Conservation (phyloP, 2,888 invertebrate species). For the Sussaba pulchella region DNA sequence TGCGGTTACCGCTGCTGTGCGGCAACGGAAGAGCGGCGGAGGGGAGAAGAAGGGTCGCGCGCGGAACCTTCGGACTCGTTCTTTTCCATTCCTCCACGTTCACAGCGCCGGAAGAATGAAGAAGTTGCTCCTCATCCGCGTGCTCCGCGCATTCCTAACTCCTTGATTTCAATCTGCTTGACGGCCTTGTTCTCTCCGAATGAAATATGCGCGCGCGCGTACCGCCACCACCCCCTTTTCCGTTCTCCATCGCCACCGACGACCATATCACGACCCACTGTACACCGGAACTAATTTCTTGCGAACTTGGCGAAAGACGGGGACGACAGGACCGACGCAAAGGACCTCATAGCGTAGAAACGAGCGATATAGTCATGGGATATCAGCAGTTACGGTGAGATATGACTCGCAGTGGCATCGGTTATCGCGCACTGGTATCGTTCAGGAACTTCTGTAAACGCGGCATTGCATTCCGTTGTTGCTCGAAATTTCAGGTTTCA, state of each 20-base stretch:
- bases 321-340: not conserved
- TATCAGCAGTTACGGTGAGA: constrained; percentile 9
- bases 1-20: no score
- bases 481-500: no score
- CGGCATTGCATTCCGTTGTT: no score
- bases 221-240: not conserved
- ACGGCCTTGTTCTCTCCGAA: constrained; percentile 69
- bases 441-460: no score
- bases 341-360: not conserved
- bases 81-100: constrained; percentile 4
- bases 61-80: constrained; percentile 1
- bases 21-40: not conserved
- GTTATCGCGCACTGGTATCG: not conserved
- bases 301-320: constrained; percentile 1
- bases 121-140: constrained; percentile 28
- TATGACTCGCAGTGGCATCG: constrained; percentile 1
- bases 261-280: not conserved
- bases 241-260: not conserved
- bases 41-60: not conserved
- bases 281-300: not conserved
- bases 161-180: constrained; percentile 79
- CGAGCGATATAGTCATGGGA: not conserved
- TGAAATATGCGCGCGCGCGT: constrained; percentile 45
- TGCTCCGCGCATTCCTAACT: constrained; percentile 26
- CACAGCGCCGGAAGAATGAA: constrained; percentile 16